These are phyloP conservation scores for Elachura formosa DNA, from an alignment of 2,113 vertebrate species.

Conservation along the genomic window DNA sequence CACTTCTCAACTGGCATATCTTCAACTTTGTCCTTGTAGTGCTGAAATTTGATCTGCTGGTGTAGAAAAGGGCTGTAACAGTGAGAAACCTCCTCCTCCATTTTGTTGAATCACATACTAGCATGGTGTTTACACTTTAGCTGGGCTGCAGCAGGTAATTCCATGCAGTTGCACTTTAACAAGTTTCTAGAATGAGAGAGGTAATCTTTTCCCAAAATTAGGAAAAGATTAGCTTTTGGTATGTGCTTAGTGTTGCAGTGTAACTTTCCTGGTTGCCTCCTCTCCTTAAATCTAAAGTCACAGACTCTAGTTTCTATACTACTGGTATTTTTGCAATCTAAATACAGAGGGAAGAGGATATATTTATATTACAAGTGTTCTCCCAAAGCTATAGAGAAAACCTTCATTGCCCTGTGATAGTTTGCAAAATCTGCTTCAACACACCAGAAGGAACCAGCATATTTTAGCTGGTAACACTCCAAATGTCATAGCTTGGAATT, in stretches of 20 bases:
- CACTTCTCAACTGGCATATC: rapidly evolving
- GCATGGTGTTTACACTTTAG: not conserved
- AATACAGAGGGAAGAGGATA: not conserved
- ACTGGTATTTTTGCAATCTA: not conserved
- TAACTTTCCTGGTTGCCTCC: not conserved
- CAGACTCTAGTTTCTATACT: not conserved
- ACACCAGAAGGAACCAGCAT: slow-evolving; percentile 51
- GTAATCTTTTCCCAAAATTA: not conserved
- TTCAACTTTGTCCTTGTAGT: not conserved
- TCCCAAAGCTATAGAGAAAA: slow-evolving; percentile 6
- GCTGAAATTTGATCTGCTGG: rapidly evolving
- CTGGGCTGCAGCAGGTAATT: not conserved
- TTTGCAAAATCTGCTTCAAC: slow-evolving; percentile 13
- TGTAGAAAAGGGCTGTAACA: not conserved
- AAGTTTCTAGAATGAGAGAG: not conserved
- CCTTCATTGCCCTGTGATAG: not conserved
- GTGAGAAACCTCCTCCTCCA: not conserved
- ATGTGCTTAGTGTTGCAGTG: rapidly evolving
- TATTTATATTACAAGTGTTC: not conserved
- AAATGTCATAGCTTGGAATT: slow-evolving; percentile 43
- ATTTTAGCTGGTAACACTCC: slow-evolving; percentile 50
- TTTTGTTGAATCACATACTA: not conserved
- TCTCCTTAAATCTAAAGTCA: not conserved
- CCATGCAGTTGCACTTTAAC: not conserved
- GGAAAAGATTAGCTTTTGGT: not conserved